Conservation (phyloP, 2,113 vertebrate genomes). For the Poeciliopsis occidentalis region DNA sequence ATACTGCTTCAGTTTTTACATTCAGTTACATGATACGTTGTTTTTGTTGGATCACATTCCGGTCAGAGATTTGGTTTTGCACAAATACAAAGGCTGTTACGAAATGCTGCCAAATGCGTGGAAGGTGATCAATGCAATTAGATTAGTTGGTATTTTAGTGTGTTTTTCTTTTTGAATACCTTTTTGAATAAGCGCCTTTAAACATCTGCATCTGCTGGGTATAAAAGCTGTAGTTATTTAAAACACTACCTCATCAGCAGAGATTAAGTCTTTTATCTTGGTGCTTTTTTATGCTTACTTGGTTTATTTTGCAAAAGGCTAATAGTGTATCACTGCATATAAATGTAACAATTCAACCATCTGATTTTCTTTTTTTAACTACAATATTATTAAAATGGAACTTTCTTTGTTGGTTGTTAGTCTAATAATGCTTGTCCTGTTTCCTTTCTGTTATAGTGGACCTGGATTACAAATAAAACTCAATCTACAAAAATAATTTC, state of each 20-base stretch:
- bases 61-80: background rate
- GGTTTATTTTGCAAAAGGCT: background rate
- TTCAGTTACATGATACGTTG: background rate
- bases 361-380: background rate
- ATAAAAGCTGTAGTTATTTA: background rate
- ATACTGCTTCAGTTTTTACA: background rate
- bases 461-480: too few relatives aligned
- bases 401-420: background rate
- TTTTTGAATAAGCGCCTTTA: background rate
- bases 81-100: background rate
- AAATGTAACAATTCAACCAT: background rate
- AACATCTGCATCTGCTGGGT: background rate
- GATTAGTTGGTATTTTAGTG: background rate
- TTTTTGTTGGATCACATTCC: slow-evolving; percentile 16
- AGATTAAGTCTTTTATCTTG: background rate
- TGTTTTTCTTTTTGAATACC: background rate
- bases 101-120: background rate
- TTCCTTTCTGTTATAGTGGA: too few relatives aligned
- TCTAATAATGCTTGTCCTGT: too few relatives aligned
- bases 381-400: background rate
- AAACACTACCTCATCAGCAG: background rate
- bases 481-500: too few relatives aligned
- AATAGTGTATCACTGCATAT: background rate
- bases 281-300: background rate
- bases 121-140: background rate